phyloP scores from a whole-genome alignment of 2,113 vertebrate genomes.

The Ophiodon elongatus region DNA sequence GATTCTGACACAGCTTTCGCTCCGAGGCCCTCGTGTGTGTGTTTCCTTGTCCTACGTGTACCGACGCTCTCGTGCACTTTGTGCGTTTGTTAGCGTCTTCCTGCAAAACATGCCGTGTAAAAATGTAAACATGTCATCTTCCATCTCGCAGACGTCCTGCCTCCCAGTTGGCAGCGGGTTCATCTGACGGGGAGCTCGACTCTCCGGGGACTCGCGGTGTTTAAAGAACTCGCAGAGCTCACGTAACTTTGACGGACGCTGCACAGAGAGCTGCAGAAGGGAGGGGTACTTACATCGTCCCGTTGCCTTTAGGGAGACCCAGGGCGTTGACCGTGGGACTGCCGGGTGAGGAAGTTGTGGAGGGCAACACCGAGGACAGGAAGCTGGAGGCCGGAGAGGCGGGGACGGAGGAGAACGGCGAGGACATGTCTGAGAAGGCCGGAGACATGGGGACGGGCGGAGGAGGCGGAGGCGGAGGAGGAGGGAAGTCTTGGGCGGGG shows the following conservation, averaged over 20 bases:
- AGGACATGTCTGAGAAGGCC: slow-evolving; percentile 75
- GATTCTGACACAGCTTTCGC: slow-evolving; percentile 25
- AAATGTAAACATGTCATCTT: slow-evolving; percentile 77
- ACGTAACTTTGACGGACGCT: background rate
- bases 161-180: slow-evolving; percentile 32
- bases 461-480: slow-evolving; percentile 84
- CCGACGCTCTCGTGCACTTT: slow-evolving; percentile 19
- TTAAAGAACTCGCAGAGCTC: background rate
- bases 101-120: slow-evolving; percentile 72
- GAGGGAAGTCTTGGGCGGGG: slow-evolving; percentile 80
- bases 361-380: slow-evolving; percentile 93
- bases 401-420: slow-evolving; percentile 78
- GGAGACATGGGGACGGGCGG: slow-evolving; percentile 71
- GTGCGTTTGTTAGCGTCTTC: slow-evolving; percentile 41
- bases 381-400: slow-evolving; percentile 91
- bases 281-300: slow-evolving; percentile 82
- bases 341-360: slow-evolving; percentile 87
- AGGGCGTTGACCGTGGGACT: slow-evolving; percentile 89
- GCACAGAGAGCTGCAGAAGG: slow-evolving; percentile 3
- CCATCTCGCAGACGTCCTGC: slow-evolving; percentile 41
- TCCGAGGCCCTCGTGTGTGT: slow-evolving; percentile 23
- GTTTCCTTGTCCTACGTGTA: slow-evolving; percentile 16
- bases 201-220: background rate
- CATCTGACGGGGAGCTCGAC: slow-evolving; percentile 2
- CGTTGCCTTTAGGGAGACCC: slow-evolving; percentile 92